Percentiles rank a stretch among this genome's conserved stretches.
These are phyloP conservation scores for Mimas tiliae DNA, from an alignment of 2,888 invertebrate species.

Conservation along the genomic window DNA sequence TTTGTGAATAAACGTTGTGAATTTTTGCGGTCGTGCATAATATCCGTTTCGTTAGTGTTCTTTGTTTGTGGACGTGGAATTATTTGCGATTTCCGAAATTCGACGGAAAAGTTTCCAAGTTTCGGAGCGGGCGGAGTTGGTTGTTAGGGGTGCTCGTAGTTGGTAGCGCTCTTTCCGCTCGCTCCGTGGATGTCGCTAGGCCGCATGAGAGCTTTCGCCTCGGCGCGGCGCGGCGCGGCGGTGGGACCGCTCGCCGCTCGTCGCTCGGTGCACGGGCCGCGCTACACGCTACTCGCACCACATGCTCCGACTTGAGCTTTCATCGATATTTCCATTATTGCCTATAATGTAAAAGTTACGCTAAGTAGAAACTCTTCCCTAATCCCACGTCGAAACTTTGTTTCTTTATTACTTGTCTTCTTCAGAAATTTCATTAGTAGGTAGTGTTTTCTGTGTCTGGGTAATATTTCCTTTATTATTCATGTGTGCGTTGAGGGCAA, in stretches of 20 bases:
- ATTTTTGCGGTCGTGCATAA: slow-evolving; percentile 57
- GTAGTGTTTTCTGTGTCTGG: slow-evolving; percentile 27
- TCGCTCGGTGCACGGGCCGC: slow-evolving; percentile 54
- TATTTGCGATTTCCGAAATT: slow-evolving; percentile 77
- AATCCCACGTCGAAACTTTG: slow-evolving; percentile 63
- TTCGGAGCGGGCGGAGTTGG: slow-evolving; percentile 66
- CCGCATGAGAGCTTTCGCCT: slow-evolving; percentile 73
- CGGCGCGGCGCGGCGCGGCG: slow-evolving; percentile 55
- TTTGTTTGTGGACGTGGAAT: slow-evolving; percentile 63
- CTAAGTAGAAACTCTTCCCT: slow-evolving; percentile 64
- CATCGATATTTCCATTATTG: slow-evolving; percentile 64
- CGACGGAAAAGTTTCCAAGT: slow-evolving; percentile 70
- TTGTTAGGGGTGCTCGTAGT: slow-evolving; percentile 50
- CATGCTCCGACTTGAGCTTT: slow-evolving; percentile 62
- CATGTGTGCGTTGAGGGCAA: neutral
- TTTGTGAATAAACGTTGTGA: slow-evolving; percentile 77
- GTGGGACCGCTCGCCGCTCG: too few species aligned
- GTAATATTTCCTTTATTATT: slow-evolving; percentile 1
- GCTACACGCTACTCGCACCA: slow-evolving; percentile 57
- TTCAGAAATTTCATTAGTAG: slow-evolving; percentile 50
- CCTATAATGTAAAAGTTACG: slow-evolving; percentile 70
- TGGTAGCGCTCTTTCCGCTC: slow-evolving; percentile 54
- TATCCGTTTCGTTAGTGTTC: slow-evolving; percentile 53
- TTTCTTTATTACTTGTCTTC: slow-evolving; percentile 53
- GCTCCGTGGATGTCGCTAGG: slow-evolving; percentile 54